Base-by-base conservation (phyloP, 1,140 invertebrate genomes). In the Antheraea pernyi region DNA sequence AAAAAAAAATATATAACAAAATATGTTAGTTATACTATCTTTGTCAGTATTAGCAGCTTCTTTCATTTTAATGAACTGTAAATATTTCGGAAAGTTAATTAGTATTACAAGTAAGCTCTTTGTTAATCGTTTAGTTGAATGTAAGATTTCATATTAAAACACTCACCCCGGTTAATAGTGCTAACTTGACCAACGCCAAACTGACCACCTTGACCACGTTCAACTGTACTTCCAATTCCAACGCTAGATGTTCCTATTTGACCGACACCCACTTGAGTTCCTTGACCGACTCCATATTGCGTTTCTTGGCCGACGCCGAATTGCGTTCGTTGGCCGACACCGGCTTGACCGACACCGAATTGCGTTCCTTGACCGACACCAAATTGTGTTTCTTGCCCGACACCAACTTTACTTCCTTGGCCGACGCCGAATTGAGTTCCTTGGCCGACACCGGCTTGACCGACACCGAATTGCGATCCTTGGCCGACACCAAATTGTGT, bases 311-410 rank as follows among this genome's bases (percentile, higher is more conserved):
- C 67, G 6, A 74, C 53, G 19, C 70, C 58, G 8, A 16, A 19
- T 53, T 71, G 72, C 7, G n/a, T 16, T 53, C 67, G 67, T 70
- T 76, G 73, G 5, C 62, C 30, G 7, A 77, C 69, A 9, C 48
- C 42, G n/a, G 9, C 46, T 11, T 42, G 39, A n/a, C 70, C 70
- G 42, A 19, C 19, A 22, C 60, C 68, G 48, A 58, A 61, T 30
- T 37, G 5, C 60, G 53, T 19, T 5, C 74, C 78, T 68, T 75
- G 72, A 16, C 37, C 70, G 3, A 74, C 64, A 2, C 61, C 64
- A 30, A 60, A 19, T 0, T 71, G 71, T 18, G 16, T 18, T 39
- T 69, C 74, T 19, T 71, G 70, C 7, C 19, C 58, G 2, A 71
- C 42, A 10, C 63, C 64, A 22, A 48, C 2, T 10, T 71, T 68